phyloP scores from a whole-genome alignment of 2,888 invertebrate genomes.

The Ichneumoninae sp. region DNA sequence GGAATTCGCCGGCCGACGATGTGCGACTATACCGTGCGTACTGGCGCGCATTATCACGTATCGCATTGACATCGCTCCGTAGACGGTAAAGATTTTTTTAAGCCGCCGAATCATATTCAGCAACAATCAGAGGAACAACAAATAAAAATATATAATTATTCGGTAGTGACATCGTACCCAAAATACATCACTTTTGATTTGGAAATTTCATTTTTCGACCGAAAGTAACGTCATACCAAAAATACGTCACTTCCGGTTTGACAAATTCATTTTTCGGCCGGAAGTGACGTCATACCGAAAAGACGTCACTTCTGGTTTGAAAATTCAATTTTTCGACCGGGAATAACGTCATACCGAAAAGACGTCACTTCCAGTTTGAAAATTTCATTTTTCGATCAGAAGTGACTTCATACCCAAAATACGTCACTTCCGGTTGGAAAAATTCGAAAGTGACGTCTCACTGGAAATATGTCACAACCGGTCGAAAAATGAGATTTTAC shows the following conservation, averaged over 20 bases:
- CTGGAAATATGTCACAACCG: not conserved
- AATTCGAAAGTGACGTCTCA: not conserved
- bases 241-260: too few relatives aligned
- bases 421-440: not conserved
- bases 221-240: too few relatives aligned
- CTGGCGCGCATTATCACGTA: not conserved
- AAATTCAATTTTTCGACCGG: too few relatives aligned
- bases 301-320: not conserved
- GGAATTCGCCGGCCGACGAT: constrained; percentile 11
- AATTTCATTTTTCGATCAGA: not conserved
- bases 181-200: too few relatives aligned
- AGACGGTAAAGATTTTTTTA: constrained; percentile 11
- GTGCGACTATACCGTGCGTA: constrained; percentile 7
- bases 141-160: not conserved
- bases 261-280: too few relatives aligned
- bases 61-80: constrained; percentile 25
- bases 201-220: too few relatives aligned
- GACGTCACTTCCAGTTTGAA: too few relatives aligned
- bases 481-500: too few relatives aligned
- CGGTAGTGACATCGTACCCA: too few relatives aligned
- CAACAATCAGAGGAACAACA: constrained; percentile 7
- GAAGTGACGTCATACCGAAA: not conserved
- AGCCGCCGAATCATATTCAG: not conserved
- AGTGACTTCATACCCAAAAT: too few relatives aligned
- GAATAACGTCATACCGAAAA: too few relatives aligned